Evolutionary conservation across 2,888 invertebrate genomes (phyloP).

Genomic region (Caenorhabditis auriculariae): DNA sequence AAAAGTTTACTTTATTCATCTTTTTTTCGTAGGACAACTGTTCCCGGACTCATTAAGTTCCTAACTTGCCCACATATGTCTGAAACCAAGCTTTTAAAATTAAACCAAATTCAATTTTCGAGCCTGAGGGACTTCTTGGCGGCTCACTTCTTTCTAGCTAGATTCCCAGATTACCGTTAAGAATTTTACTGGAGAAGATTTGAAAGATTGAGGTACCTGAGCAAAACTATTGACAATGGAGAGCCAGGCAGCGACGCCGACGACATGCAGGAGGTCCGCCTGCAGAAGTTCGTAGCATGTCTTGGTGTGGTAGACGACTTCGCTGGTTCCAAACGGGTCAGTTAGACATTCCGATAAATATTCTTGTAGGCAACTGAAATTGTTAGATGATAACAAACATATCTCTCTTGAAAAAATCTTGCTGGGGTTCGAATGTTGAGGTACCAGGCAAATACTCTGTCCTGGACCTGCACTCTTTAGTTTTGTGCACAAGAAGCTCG

Average conservation of each 20-base stretch:
- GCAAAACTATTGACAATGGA: conserved; percentile 50
- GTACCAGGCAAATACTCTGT: too few species aligned
- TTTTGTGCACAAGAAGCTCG: too few species aligned
- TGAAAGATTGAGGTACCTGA: conserved; percentile 34
- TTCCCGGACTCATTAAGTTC: too few species aligned
- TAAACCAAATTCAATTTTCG: neutral
- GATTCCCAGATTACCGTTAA: neutral
- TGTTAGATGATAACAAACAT: neutral
- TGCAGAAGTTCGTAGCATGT: conserved; percentile 57
- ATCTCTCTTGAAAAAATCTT: neutral
- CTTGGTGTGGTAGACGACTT: conserved; percentile 41
- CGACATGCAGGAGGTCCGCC: conserved; percentile 55
- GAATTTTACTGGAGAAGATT: conserved; percentile 5
- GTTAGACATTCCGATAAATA: conserved; percentile 23
- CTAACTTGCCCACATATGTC: too few species aligned
- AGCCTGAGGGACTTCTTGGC: neutral
- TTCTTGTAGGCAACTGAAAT: conserved; percentile 38
- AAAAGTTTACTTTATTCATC: too few species aligned
- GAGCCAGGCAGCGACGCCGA: conserved; percentile 58
- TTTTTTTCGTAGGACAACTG: too few species aligned
- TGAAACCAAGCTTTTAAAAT: too few species aligned
- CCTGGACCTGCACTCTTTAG: too few species aligned
- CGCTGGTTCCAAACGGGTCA: conserved; percentile 17
- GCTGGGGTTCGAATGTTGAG: neutral
- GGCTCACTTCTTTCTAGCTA: neutral